These are phyloP conservation scores for Chitala chitala DNA, from an alignment of 2,113 vertebrate species.

Conservation along the genomic window DNA sequence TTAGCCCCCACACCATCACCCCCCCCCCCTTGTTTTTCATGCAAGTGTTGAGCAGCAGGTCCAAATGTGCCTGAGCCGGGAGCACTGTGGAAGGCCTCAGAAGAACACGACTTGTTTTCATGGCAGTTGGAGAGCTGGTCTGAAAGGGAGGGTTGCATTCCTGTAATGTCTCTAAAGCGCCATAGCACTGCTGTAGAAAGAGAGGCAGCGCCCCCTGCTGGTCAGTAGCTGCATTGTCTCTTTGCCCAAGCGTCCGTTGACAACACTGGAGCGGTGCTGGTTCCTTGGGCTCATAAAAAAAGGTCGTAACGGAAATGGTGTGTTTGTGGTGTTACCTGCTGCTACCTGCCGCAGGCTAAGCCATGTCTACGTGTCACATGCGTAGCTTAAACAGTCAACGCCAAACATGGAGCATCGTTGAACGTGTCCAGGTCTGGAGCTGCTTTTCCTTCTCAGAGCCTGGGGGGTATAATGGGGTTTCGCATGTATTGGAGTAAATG, in stretches of 20 bases:
- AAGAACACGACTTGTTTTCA: constrained; percentile 21
- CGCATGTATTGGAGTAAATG: too few relatives aligned
- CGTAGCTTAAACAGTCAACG: too few relatives aligned
- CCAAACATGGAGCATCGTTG: too few relatives aligned
- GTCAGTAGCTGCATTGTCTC: constrained; percentile 22
- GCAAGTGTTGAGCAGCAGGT: background rate
- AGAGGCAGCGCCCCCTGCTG: constrained; percentile 45
- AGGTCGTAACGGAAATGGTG: too few relatives aligned
- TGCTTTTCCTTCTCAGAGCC: too few relatives aligned
- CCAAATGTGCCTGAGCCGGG: background rate
- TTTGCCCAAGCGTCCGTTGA: background rate
- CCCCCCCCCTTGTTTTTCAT: background rate
- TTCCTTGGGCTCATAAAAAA: too few relatives aligned
- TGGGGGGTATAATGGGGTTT: too few relatives aligned
- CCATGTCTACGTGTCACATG: too few relatives aligned
- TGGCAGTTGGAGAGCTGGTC: constrained; percentile 17
- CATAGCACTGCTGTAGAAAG: background rate
- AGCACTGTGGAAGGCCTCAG: constrained; percentile 4
- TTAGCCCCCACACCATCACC: background rate
- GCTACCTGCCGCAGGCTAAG: too few relatives aligned
- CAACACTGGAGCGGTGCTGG: too few relatives aligned
- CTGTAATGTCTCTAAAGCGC: background rate
- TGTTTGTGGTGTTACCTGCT: too few relatives aligned
- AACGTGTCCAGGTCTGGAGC: too few relatives aligned
- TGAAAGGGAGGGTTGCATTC: constrained; percentile 20